Conservation (phyloP, 2,113 vertebrate species). For the Callipepla californica region DNA sequence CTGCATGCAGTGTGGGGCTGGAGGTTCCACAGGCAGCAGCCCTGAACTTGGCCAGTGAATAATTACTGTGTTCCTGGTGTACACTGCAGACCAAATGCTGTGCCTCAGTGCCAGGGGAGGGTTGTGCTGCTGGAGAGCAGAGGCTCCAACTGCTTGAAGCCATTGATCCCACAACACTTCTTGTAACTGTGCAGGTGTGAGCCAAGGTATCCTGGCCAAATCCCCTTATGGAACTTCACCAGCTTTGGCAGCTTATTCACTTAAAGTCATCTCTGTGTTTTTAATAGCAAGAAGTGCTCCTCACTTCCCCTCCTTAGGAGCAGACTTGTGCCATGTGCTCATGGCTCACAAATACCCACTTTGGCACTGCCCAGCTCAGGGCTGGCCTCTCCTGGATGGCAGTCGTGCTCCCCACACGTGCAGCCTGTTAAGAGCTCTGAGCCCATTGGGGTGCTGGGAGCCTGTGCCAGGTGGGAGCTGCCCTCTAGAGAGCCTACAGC, state of each 20-base stretch:
- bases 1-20: background rate
- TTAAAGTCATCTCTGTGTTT: background rate
- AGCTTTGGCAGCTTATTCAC: background rate
- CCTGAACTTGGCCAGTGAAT: background rate
- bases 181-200: conserved; percentile 11
- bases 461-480: background rate
- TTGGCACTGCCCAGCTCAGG: background rate
- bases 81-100: conserved; percentile 24
- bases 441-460: background rate
- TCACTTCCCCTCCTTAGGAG: background rate
- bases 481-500: background rate
- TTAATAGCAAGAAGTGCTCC: background rate
- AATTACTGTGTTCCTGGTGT: background rate
- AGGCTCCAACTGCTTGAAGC: background rate
- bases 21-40: background rate
- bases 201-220: conserved; percentile 1
- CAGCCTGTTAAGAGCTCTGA: background rate
- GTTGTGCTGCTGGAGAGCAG: fast-evolving
- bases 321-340: background rate
- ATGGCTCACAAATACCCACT: background rate
- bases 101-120: background rate
- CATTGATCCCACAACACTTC: fast-evolving
- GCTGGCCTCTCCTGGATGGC: background rate
- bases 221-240: background rate
- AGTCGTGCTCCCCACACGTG: fast-evolving